Evolutionary conservation across 2,113 vertebrate species (phyloP).

Genomic region (Silurus glanis): DNA sequence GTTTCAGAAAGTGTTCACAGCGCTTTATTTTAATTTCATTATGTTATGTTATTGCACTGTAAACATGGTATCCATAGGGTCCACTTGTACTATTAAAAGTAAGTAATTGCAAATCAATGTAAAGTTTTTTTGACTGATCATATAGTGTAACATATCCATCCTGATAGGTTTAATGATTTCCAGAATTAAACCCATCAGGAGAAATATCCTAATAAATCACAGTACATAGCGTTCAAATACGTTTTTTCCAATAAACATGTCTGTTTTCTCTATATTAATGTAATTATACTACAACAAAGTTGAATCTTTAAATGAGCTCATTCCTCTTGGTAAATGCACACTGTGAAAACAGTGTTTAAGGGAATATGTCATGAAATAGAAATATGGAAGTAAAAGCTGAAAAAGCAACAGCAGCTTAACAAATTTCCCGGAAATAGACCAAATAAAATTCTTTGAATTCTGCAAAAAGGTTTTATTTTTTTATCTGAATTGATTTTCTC

Average conservation of each 20-base stretch:
- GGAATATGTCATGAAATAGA: not conserved
- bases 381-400: no score
- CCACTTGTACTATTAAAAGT: not conserved
- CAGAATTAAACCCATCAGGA: not conserved
- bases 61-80: not conserved
- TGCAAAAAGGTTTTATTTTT: not conserved
- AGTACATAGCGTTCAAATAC: not conserved
- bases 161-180: not conserved
- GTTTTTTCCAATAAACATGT: not conserved
- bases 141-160: not conserved
- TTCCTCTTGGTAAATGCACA: not conserved
- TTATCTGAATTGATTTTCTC: not conserved
- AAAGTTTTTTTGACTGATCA: not conserved
- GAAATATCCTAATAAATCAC: not conserved
- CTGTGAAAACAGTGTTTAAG: not conserved
- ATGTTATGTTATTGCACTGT: no score
- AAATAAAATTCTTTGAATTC: not conserved
- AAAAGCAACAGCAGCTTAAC: not conserved
- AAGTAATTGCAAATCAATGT: not conserved
- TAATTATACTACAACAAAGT: not conserved
- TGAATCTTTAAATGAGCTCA: not conserved
- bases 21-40: no score
- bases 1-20: no score
- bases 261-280: not conserved
- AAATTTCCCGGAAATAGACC: not conserved